Percentiles rank a stretch among this genome's conserved stretches.
These are phyloP conservation scores for Carapus acus DNA, from an alignment of 2,797 vertebrate genomes.

Conservation along the genomic window DNA sequence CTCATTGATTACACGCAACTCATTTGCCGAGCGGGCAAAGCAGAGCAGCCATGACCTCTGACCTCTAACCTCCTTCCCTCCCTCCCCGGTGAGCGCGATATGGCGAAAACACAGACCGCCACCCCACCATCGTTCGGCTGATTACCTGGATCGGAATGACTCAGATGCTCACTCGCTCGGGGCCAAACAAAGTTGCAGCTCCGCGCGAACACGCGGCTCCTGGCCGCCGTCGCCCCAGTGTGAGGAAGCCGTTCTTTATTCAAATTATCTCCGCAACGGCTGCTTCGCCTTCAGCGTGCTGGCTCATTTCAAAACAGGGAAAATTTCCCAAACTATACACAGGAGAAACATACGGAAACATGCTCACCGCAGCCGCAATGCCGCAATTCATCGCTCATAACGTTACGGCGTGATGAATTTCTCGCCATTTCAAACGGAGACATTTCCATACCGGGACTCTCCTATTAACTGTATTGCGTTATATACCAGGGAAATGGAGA, in stretches of 20 bases:
- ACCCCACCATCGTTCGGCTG: slow-evolving; percentile 67
- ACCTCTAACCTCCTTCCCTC: no score
- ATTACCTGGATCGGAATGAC: slow-evolving; percentile 49
- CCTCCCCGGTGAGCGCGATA: no score
- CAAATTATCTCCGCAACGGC: slow-evolving; percentile 10
- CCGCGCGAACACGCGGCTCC: no score
- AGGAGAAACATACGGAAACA: slow-evolving; percentile 10
- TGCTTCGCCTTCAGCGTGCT: slow-evolving; percentile 4
- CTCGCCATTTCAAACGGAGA: slow-evolving; percentile 24
- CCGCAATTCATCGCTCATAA: slow-evolving; percentile 21
- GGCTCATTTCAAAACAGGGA: slow-evolving; percentile 17
- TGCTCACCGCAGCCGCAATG: slow-evolving; percentile 15
- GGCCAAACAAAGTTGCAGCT: no score
- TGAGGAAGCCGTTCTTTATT: slow-evolving; percentile 33
- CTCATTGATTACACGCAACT: slow-evolving; percentile 61
- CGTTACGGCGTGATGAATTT: slow-evolving; percentile 21
- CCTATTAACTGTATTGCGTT: slow-evolving; percentile 33
- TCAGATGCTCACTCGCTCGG: slow-evolving; percentile 35
- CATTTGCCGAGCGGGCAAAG: slow-evolving; percentile 48
- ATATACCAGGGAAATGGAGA: slow-evolving; percentile 21
- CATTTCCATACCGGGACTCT: slow-evolving; percentile 38
- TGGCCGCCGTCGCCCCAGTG: slow-evolving; percentile 2
- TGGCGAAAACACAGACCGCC: no score
- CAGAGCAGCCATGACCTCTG: no score
- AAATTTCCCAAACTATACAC: slow-evolving; percentile 17